Conservation (phyloP, 2,888 invertebrate species). For the Apotomis turbidana region DNA sequence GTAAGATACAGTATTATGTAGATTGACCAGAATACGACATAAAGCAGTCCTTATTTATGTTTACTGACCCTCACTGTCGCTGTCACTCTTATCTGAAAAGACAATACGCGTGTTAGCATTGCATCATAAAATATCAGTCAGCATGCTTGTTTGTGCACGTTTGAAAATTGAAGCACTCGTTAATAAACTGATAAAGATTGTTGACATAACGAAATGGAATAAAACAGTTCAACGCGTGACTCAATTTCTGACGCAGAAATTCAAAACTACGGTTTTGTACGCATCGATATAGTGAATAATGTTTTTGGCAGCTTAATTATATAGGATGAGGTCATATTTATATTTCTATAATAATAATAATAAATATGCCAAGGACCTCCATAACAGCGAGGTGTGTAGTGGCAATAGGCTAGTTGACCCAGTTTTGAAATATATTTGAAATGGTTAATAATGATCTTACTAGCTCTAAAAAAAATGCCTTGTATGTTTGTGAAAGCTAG, state of each 20-base stretch:
- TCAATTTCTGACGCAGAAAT: slow-evolving; percentile 23
- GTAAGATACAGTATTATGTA: slow-evolving; percentile 74
- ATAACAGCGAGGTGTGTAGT: too few species aligned
- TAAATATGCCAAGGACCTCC: too few species aligned
- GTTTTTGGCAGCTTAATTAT: too few species aligned
- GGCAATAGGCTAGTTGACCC: too few species aligned
- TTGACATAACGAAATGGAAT: slow-evolving; percentile 16
- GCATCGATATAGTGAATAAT: not conserved
- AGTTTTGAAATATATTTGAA: too few species aligned
- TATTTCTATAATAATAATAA: too few species aligned
- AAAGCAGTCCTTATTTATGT: slow-evolving; percentile 64
- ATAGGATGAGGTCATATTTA: too few species aligned
- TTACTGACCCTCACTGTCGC: slow-evolving; percentile 97
- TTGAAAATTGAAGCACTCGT: slow-evolving; percentile 40
- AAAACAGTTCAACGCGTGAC: slow-evolving; percentile 25
- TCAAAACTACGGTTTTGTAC: not conserved
- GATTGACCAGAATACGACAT: slow-evolving; percentile 82
- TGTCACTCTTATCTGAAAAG: slow-evolving; percentile 95
- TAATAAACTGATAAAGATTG: slow-evolving; percentile 35
- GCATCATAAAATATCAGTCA: slow-evolving; percentile 42
- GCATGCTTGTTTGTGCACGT: slow-evolving; percentile 48
- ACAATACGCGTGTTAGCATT: slow-evolving; percentile 49
- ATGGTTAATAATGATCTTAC: too few species aligned
- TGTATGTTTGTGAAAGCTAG: too few species aligned
- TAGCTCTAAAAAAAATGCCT: too few species aligned